Percentiles rank a stretch among this genome's conserved stretches.
Conservation (phyloP, 1,140 invertebrate genomes). For the Papilio polyxenes region DNA sequence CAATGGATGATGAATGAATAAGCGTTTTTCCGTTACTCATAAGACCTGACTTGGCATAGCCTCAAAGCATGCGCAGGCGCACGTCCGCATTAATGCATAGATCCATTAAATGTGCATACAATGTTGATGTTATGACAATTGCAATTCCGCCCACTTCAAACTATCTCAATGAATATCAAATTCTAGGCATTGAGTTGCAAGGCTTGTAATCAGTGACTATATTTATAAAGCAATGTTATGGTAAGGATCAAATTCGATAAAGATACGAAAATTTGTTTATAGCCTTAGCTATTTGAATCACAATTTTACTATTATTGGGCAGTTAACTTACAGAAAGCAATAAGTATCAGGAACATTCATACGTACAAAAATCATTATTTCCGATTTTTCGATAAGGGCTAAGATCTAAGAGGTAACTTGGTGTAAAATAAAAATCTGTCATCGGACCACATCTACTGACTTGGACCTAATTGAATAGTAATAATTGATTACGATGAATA, state of each 20-base stretch:
- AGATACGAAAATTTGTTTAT: neutral
- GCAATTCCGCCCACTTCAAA: conserved; percentile 50
- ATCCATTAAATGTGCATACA: conserved; percentile 48
- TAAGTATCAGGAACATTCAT: too few species aligned
- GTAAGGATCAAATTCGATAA: neutral
- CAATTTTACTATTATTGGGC: neutral
- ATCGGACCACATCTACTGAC: too few species aligned
- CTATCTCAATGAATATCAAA: conserved; percentile 39
- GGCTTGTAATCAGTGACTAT: conserved; percentile 4
- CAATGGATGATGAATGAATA: conserved; percentile 8
- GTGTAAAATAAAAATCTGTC: too few species aligned
- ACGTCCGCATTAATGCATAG: conserved; percentile 27
- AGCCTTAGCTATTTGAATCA: neutral
- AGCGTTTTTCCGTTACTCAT: conserved; percentile 30
- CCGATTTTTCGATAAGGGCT: too few species aligned
- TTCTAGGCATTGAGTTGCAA: conserved; percentile 24
- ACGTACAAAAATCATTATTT: too few species aligned
- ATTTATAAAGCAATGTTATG: neutral
- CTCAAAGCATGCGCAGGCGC: conserved; percentile 21
- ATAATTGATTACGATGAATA: neutral
- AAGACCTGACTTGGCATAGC: neutral
- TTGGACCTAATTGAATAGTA: neutral
- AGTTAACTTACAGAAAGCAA: too few species aligned
- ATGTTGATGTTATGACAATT: conserved; percentile 45
- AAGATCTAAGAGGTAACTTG: too few species aligned